Evolutionary conservation across 2,113 vertebrate genomes (phyloP).

Genomic region (Hyperopisus bebe): DNA sequence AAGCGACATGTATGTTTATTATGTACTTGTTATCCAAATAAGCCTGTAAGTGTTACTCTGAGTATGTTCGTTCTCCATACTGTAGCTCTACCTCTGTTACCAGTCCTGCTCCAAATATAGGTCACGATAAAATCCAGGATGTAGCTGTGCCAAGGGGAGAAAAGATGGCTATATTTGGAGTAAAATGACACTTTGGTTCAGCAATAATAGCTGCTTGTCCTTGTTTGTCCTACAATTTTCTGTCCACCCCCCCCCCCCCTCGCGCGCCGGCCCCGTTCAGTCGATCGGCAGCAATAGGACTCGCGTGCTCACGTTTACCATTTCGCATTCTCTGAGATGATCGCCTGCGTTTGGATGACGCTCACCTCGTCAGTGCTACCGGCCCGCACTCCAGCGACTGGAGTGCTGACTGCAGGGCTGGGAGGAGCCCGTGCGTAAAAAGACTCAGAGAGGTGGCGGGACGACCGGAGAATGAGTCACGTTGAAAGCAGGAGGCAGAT

Average conservation of each 20-base stretch:
- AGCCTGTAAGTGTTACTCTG: not conserved
- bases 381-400: not conserved
- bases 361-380: not conserved
- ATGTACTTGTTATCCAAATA: not conserved
- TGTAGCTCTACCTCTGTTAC: not conserved
- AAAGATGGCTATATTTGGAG: not conserved
- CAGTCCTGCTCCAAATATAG: not conserved
- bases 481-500: conserved; percentile 40
- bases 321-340: not conserved
- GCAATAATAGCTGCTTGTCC: conserved; percentile 1
- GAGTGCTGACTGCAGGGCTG: not conserved
- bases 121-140: conserved; percentile 5
- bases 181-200: not conserved
- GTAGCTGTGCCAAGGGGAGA: not conserved
- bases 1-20: not conserved
- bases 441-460: not conserved
- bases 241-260: not conserved
- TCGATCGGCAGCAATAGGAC: not conserved
- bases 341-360: not conserved
- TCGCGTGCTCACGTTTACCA: not conserved
- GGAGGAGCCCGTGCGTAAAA: not conserved
- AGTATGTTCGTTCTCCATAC: not conserved
- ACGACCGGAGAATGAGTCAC: conserved; percentile 44
- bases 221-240: conserved; percentile 3
- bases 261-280: not conserved